Base-by-base conservation (phyloP, 1,140 invertebrate genomes). In the Eurosta solidaginis region DNA sequence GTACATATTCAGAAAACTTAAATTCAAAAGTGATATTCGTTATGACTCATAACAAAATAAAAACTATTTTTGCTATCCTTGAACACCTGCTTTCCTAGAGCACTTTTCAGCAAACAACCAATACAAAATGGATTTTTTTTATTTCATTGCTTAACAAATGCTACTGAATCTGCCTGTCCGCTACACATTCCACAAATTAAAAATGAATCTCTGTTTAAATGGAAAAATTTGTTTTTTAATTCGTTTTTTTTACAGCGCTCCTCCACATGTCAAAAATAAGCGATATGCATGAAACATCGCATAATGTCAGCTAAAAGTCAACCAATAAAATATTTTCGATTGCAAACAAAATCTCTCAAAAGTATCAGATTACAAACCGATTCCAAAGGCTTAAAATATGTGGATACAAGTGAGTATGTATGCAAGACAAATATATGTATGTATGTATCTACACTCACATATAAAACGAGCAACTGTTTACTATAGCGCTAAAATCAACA, bases 271-370 rank as follows among this genome's bases (percentile, higher is more conserved):
- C 59, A 68, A 68, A 5, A 27, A 47, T 2, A 7, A n/a, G 40
- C n/a, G 59, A 33, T n/a, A 68, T 68, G 59, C 36, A 40, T 68
- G 29, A 68, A 68, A 68, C 36, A 68, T 68, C 59, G 33, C 36
- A 68, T 12, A 68, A 36, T 42, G 59, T 68, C 59, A 68, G 59
- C 59, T 68, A 12, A 68, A 20, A 40, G 59, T 40, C 59, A 68
- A 68, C 59, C 59, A 68, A 68, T 68, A 68, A 68, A 68, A 42
- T 68, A 68, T 68, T 68, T 68, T 68, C 59, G 59, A 68, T 68
- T 68, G 59, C 59, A 20, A 68, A 27, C 33, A 36, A 68, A 68
- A 68, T 68, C 59, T 40, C 59, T 68, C 17, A 40, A 63, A 68
- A 68, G 59, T 68, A 68, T 68, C 29, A 68, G 59, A 68, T 68